Conservation (phyloP, 2,888 invertebrate genomes). For the Amitus sp. region DNA sequence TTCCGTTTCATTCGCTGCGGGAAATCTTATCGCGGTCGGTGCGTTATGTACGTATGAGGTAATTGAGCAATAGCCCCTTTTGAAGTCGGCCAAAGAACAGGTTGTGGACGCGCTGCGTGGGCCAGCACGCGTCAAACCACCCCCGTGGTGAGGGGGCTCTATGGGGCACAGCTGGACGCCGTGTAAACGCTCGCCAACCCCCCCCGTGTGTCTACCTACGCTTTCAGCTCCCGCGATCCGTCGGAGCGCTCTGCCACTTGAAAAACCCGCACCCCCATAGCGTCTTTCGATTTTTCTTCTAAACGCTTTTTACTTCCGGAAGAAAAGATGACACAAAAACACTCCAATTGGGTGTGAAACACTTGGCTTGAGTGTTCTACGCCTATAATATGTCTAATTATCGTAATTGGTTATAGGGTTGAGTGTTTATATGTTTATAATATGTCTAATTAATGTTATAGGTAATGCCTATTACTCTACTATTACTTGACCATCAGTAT, state of each 20-base stretch:
- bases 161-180: conserved; percentile 59
- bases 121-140: conserved; percentile 58
- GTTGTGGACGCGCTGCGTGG: conserved; percentile 59
- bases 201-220: conserved; percentile 22
- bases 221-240: conserved; percentile 18
- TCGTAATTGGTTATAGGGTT: no score
- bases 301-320: no score
- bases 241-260: conserved; percentile 38
- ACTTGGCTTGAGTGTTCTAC: no score
- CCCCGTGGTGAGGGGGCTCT: conserved; percentile 50
- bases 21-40: conserved; percentile 41
- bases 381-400: no score
- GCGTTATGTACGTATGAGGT: conserved; percentile 42
- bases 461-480: no score
- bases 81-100: conserved; percentile 52
- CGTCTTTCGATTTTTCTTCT: neutral
- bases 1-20: conserved; percentile 30
- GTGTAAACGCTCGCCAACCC: conserved; percentile 48
- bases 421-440: no score
- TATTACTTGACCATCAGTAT: no score
- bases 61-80: conserved; percentile 45
- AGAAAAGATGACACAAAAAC: no score
- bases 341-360: no score
- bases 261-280: conserved; percentile 41
- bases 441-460: no score